Evolutionary conservation across 2,113 vertebrate genomes (phyloP).

Genomic region (Planiliza haematocheilus): DNA sequence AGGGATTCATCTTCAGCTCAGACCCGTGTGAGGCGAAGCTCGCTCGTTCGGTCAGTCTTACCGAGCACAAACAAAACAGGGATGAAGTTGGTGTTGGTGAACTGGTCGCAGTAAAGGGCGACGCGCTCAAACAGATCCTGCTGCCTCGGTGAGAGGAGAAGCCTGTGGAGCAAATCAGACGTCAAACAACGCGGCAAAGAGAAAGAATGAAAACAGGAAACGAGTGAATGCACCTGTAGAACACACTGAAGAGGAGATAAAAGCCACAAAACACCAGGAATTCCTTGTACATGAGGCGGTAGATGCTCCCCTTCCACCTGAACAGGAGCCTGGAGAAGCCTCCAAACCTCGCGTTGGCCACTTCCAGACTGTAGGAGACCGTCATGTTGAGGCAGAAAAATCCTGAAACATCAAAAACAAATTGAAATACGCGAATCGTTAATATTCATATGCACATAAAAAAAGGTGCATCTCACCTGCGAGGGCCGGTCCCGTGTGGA

Average conservation of each 20-base stretch:
- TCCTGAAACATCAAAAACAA: slow-evolving; percentile 17
- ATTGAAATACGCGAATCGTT: background rate
- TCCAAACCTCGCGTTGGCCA: slow-evolving; percentile 87
- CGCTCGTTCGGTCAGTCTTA: slow-evolving; percentile 58
- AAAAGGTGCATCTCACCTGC: slow-evolving; percentile 43
- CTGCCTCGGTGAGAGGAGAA: slow-evolving; percentile 83
- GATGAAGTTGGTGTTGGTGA: slow-evolving; percentile 88
- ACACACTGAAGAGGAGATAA: slow-evolving; percentile 85
- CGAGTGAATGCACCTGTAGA: slow-evolving; percentile 80
- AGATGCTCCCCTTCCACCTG: slow-evolving; percentile 91
- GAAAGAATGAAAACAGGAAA: background rate
- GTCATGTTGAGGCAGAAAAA: slow-evolving; percentile 79
- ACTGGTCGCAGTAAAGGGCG: slow-evolving; percentile 87
- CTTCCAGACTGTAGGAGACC: slow-evolving; percentile 88
- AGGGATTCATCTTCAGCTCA: background rate
- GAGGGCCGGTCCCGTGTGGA: slow-evolving; percentile 2
- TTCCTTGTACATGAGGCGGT: slow-evolving; percentile 91
- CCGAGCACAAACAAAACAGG: slow-evolving; percentile 90
- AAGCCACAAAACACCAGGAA: slow-evolving; percentile 84
- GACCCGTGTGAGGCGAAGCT: background rate
- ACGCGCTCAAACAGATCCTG: slow-evolving; percentile 85
- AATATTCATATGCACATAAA: background rate
- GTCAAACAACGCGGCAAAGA: background rate
- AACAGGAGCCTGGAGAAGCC: slow-evolving; percentile 90
- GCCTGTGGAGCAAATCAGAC: slow-evolving; percentile 76